Percentiles rank a stretch among this genome's conserved stretches.
Evolutionary conservation across 2,888 invertebrate species (phyloP).

Genomic region (Diarsia brunnea): DNA sequence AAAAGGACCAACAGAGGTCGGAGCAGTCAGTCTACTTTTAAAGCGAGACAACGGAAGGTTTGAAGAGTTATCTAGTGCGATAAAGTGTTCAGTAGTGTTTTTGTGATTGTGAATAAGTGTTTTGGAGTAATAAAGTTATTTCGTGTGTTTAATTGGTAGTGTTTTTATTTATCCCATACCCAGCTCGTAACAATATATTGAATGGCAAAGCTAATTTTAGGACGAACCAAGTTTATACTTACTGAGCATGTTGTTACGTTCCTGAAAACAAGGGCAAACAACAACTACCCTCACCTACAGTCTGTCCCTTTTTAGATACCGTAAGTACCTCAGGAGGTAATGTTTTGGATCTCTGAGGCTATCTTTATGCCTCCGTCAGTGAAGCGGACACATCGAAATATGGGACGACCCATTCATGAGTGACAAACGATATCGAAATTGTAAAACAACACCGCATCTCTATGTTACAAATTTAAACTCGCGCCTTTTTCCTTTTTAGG

Average conservation of each 20-base stretch:
- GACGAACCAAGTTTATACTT: too few species aligned
- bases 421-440: constrained; percentile 9
- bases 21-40: too few species aligned
- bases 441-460: background rate
- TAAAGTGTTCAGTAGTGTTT: too few species aligned
- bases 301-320: constrained; percentile 15
- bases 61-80: too few species aligned
- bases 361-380: constrained; percentile 23
- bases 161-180: too few species aligned
- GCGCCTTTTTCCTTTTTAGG: background rate
- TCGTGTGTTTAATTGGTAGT: too few species aligned
- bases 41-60: too few species aligned
- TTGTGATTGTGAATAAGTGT: too few species aligned
- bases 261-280: background rate
- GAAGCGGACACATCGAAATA: constrained; percentile 30
- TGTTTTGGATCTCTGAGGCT: constrained; percentile 37
- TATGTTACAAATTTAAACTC: background rate
- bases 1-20: too few species aligned
- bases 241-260: background rate
- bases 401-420: constrained; percentile 8
- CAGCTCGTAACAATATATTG: too few species aligned
- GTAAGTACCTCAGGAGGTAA: constrained; percentile 15
- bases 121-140: too few species aligned
- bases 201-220: constrained; percentile 1
- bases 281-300: constrained; percentile 1